Conservation (phyloP, 2,888 invertebrate species). For the Acleris sparsana region DNA sequence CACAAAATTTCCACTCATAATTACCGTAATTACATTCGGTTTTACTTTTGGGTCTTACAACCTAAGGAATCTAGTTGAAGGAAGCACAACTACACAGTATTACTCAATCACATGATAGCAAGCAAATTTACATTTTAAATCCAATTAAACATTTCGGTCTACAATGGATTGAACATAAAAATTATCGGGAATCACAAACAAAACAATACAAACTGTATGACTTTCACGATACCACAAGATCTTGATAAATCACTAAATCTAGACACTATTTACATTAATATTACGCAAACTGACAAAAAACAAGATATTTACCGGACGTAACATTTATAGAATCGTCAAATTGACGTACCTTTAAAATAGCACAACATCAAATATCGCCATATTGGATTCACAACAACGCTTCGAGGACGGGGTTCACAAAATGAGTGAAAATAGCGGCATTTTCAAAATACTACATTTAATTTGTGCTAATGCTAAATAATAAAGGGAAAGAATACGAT, state of each 20-base stretch:
- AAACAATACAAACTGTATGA: constrained; percentile 78
- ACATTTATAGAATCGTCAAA: constrained; percentile 80
- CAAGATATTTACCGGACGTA: constrained; percentile 75
- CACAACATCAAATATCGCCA: constrained; percentile 85
- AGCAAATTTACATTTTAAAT: constrained; percentile 46
- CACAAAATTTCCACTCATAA: constrained; percentile 61
- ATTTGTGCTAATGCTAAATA: constrained; percentile 3
- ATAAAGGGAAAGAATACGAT: neutral
- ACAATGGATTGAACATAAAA: constrained; percentile 74
- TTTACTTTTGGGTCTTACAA: constrained; percentile 55
- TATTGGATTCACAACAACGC: constrained; percentile 89
- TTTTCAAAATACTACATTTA: constrained; percentile 51
- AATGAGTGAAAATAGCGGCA: constrained; percentile 62
- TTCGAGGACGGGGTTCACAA: constrained; percentile 83
- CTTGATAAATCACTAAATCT: constrained; percentile 51
- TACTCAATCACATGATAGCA: constrained; percentile 43
- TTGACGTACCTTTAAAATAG: constrained; percentile 84
- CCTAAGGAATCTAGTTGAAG: constrained; percentile 52
- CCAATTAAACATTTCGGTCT: constrained; percentile 54
- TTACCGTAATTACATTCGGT: constrained; percentile 78
- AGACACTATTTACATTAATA: constrained; percentile 47
- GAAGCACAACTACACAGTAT: constrained; percentile 39
- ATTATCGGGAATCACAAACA: constrained; percentile 81
- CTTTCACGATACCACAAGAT: constrained; percentile 61
- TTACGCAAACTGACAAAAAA: constrained; percentile 56